Evolutionary conservation across 2,797 vertebrate genomes (phyloP), one percentile per base, ranked within the genome.

Genomic region (Naso thynnoides): DNA sequence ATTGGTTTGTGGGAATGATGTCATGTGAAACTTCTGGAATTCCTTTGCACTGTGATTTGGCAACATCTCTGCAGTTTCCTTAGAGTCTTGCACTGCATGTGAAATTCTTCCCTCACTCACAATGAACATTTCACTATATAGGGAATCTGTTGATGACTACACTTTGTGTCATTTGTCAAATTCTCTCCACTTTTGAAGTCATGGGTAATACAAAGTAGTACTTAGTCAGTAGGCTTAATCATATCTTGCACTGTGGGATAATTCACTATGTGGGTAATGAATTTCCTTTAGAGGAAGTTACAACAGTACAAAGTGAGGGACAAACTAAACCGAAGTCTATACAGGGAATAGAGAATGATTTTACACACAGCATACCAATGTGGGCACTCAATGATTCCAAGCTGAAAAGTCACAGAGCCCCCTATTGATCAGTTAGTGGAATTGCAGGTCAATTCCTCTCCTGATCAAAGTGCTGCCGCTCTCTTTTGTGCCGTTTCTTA

Each of bases 341-440:
- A 73, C 26, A 27, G 38, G 69, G 50, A 85, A 56, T 9, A 44
- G 31, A 57, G 60, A 84, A 26, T 50, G 42, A 50, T 64, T 73
- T 67, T 44, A 70, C 39, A 66, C 39, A 66, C 31, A 68, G 56
- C 33, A 19, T 26, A 2, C 50, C 67, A 66, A 24, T 66, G 53
- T 26, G 75, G 52, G 55, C 36, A 6, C 41, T 48, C 61, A 38
- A 19, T 73, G 50, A 76, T 65, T 36, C 21, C 49, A 31, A 8
- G 54, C 23, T 60, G 54, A 84, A 71, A 87, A 47, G 58, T 80
- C 67, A 81, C 50, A 89, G 82, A 86, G 88, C 81, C 87, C 84
- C 75, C 90, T 92, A 83, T 85, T 90, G 87, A 86, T 57, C 63
- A 65, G 3, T 4, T 15, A 48, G 19, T 54, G 59, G 49, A 38